Percentiles rank a stretch among this genome's conserved stretches.
These are phyloP conservation scores for Diabrotica balteata DNA, from an alignment of 2,888 invertebrate genomes.

Conservation along the genomic window DNA sequence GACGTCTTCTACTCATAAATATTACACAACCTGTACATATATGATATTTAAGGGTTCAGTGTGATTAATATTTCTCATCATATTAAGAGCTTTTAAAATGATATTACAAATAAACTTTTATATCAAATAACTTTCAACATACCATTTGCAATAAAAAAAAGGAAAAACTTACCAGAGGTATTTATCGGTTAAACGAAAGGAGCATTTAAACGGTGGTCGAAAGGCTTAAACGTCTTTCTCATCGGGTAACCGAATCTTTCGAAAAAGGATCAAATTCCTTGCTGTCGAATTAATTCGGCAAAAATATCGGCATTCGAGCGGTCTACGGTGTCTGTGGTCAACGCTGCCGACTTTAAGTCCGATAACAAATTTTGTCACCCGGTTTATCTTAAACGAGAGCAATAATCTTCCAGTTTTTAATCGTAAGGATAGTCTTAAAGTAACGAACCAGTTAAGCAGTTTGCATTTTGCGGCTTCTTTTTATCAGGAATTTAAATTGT, in stretches of 20 bases:
- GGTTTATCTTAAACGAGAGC: background rate
- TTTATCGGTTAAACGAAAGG: too few species aligned
- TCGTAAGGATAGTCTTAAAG: background rate
- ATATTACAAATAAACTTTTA: too few species aligned
- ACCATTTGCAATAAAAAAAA: slow-evolving; percentile 4
- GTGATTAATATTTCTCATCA: too few species aligned
- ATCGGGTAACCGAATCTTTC: slow-evolving; percentile 41
- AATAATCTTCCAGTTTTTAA: background rate
- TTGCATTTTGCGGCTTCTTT: too few species aligned
- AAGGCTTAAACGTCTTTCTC: slow-evolving; percentile 32
- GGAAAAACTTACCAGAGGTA: background rate
- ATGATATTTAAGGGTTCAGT: too few species aligned
- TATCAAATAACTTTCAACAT: too few species aligned
- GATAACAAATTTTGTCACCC: background rate
- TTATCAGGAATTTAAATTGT: too few species aligned
- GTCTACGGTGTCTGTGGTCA: slow-evolving; percentile 12
- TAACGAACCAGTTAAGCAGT: background rate
- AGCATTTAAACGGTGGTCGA: slow-evolving; percentile 22
- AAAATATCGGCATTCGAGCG: slow-evolving; percentile 34
- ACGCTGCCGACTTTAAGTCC: too few species aligned
- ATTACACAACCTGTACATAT: too few species aligned
- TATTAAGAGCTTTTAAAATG: too few species aligned
- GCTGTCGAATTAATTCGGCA: slow-evolving; percentile 44
- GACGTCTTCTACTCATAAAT: too few species aligned
- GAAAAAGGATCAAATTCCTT: slow-evolving; percentile 41